Percentiles rank a stretch among this genome's conserved stretches.
phyloP scores from a whole-genome alignment of 2,113 vertebrate species.

The Aspidoscelis tigris region DNA sequence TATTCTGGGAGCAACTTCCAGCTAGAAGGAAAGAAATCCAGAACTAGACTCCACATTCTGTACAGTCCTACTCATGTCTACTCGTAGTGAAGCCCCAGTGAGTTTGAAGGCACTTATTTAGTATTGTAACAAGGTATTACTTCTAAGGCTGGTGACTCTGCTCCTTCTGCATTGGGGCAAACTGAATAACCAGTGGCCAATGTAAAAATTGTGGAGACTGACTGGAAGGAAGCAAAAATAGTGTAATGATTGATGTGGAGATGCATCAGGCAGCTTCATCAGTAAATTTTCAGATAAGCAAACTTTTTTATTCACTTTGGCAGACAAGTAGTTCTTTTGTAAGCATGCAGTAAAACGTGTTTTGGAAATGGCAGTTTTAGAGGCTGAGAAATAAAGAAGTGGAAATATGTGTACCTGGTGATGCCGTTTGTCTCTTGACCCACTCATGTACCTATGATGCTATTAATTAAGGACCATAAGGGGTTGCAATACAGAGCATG shows the following conservation, averaged over 20 bases:
- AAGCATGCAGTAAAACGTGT: not conserved
- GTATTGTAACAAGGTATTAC: not conserved
- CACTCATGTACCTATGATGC: constrained; percentile 3
- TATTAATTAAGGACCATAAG: not conserved
- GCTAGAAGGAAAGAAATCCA: not conserved
- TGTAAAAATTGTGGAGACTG: not conserved
- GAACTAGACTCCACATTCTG: not conserved
- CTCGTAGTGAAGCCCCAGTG: not conserved
- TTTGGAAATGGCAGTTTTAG: constrained; percentile 4
- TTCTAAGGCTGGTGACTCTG: not conserved
- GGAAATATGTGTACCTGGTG: rapidly evolving
- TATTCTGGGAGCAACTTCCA: not conserved
- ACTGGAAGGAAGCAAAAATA: not conserved
- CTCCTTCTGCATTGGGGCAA: not conserved
- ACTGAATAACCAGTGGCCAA: not conserved
- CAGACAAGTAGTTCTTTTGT: not conserved
- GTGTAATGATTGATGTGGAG: not conserved
- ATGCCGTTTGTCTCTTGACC: constrained; percentile 64
- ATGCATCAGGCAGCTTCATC: not conserved
- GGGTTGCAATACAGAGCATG: constrained; percentile 68
- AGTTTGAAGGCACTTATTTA: not conserved
- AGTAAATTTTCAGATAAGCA: no score
- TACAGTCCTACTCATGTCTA: not conserved
- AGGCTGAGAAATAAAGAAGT: not conserved
- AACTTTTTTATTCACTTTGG: not conserved